Evolutionary conservation across 1,140 invertebrate species (phyloP).

Genomic region (Melipona quadrifasciata): DNA sequence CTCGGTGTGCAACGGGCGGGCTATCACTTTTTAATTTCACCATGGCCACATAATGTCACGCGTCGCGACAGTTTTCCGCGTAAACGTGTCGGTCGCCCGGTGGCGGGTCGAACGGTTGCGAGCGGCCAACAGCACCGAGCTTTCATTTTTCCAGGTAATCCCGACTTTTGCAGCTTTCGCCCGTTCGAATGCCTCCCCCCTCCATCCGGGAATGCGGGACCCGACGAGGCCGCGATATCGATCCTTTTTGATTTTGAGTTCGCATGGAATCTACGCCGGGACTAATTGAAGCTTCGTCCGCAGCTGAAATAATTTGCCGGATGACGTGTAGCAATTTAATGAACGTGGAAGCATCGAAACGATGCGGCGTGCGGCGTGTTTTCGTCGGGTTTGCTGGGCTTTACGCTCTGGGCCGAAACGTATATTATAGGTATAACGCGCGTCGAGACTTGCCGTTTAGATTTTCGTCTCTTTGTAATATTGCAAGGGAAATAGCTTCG

Average conservation of each 20-base stretch:
- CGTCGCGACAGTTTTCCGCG: slow-evolving; percentile 6
- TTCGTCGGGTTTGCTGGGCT: background rate
- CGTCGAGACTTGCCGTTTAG: no score
- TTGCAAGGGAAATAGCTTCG: no score
- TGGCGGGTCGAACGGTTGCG: no score
- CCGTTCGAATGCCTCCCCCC: no score
- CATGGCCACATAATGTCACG: slow-evolving; percentile 19
- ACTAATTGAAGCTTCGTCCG: background rate
- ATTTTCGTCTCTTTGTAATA: no score
- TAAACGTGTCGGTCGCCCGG: background rate
- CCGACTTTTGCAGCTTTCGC: background rate
- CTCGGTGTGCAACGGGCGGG: background rate
- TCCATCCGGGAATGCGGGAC: background rate
- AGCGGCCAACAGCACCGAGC: background rate
- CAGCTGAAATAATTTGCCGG: background rate
- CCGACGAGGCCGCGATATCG: background rate
- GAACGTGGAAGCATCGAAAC: background rate
- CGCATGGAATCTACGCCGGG: background rate
- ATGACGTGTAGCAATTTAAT: background rate
- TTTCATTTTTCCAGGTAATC: slow-evolving; percentile 6
- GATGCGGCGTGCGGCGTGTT: no score
- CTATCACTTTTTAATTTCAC: slow-evolving; percentile 39
- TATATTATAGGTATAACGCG: background rate
- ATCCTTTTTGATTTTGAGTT: background rate
- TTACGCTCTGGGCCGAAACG: background rate